Evolutionary conservation across 1,140 invertebrate genomes (phyloP).

Genomic region (Vanessa atalanta): DNA sequence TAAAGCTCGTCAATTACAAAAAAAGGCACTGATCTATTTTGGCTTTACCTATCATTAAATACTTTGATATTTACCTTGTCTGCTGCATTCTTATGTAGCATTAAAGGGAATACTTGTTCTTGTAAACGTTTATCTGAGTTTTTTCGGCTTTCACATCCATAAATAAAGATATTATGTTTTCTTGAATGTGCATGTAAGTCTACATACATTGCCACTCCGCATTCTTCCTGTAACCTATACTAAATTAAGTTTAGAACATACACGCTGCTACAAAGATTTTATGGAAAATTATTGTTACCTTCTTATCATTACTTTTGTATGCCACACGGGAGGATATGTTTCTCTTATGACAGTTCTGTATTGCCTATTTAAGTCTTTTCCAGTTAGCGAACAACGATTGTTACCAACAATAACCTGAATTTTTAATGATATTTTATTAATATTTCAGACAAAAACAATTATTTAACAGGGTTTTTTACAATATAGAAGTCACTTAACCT

Average conservation of each 20-base stretch:
- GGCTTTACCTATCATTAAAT: not conserved
- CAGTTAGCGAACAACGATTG: constrained; percentile 93
- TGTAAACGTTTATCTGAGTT: constrained; percentile 88
- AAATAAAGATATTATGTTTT: constrained; percentile 97
- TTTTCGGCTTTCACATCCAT: constrained; percentile 95
- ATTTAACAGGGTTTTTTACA: too few species aligned
- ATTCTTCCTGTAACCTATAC: constrained; percentile 91
- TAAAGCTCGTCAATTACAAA: too few species aligned
- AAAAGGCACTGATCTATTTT: too few species aligned
- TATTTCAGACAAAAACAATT: too few species aligned
- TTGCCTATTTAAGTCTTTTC: constrained; percentile 93
- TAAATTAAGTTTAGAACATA: constrained; percentile 33
- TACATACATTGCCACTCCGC: constrained; percentile 95
- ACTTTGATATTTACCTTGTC: constrained; percentile 87
- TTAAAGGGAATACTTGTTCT: constrained; percentile 95
- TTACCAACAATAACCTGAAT: constrained; percentile 91
- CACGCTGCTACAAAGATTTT: constrained; percentile 6
- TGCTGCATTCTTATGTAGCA: constrained; percentile 95
- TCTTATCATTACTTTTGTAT: constrained; percentile 93
- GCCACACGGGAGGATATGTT: constrained; percentile 96
- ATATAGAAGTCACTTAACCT: too few species aligned
- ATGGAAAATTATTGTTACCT: constrained; percentile 77
- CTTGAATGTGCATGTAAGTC: constrained; percentile 97
- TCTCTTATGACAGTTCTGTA: constrained; percentile 93
- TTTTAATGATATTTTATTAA: constrained; percentile 5